Percentiles rank a stretch among this genome's conserved stretches.
Conservation (phyloP, 2,797 vertebrate species). For the Enoplosus armatus region DNA sequence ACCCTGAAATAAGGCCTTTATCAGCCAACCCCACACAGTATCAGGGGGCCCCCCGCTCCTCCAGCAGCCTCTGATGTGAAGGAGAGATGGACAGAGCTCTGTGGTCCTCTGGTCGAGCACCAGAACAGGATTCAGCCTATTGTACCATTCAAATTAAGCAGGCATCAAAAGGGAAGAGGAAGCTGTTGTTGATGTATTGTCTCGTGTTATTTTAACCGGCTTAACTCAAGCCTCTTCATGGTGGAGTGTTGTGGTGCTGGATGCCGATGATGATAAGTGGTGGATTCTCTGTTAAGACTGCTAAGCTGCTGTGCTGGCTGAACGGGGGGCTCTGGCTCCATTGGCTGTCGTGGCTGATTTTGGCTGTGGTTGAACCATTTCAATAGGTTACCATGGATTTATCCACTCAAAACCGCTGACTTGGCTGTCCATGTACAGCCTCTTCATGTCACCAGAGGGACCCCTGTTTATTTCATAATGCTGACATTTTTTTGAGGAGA, state of each 20-base stretch:
- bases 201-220: conserved; percentile 87
- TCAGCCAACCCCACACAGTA: conserved; percentile 88
- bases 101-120: conserved; percentile 86
- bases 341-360: conserved; percentile 78
- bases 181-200: conserved; percentile 85
- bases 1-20: conserved; percentile 89
- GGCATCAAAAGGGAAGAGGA: conserved; percentile 87
- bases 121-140: conserved; percentile 87
- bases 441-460: conserved; percentile 81
- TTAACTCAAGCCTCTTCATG: conserved; percentile 88
- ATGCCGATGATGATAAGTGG: conserved; percentile 87
- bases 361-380: conserved; percentile 83
- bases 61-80: conserved; percentile 86
- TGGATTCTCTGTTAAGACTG: conserved; percentile 86
- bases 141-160: conserved; percentile 88
- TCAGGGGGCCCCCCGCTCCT: conserved; percentile 85
- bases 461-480: conserved; percentile 83
- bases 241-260: conserved; percentile 85
- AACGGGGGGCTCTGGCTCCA: conserved; percentile 75
- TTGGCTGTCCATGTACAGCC: conserved; percentile 79
- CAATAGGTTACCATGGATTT: conserved; percentile 87
- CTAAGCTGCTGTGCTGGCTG: conserved; percentile 85
- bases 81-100: conserved; percentile 87
- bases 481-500: conserved; percentile 78
- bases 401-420: conserved; percentile 85